phyloP scores from a whole-genome alignment of 2,888 invertebrate species.

The Beris morrisii region DNA sequence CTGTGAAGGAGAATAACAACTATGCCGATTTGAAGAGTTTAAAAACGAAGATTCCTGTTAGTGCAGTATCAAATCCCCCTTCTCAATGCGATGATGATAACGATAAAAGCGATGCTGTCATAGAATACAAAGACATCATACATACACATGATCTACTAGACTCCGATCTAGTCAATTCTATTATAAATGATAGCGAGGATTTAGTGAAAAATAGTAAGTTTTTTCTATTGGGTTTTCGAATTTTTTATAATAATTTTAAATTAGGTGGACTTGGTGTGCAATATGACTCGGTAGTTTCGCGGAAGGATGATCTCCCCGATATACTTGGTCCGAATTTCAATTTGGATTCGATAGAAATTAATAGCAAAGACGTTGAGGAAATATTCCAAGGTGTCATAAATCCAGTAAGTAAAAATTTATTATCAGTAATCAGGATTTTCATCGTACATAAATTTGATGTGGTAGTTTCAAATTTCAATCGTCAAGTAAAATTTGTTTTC shows the following conservation, averaged over 20 bases:
- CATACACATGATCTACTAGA: slow-evolving; percentile 65
- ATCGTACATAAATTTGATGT: too few relatives aligned
- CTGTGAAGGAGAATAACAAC: slow-evolving; percentile 11
- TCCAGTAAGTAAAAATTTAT: slow-evolving; percentile 15
- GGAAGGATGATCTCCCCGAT: slow-evolving; percentile 71
- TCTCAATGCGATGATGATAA: slow-evolving; percentile 48
- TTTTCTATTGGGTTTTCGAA: not conserved
- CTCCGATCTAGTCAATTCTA: slow-evolving; percentile 67
- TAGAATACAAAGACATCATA: slow-evolving; percentile 69
- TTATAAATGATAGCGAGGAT: slow-evolving; percentile 66
- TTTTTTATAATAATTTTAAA: not conserved
- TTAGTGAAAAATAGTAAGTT: slow-evolving; percentile 33
- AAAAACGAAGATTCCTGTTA: slow-evolving; percentile 22
- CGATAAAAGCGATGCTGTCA: slow-evolving; percentile 62
- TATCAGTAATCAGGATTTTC: too few relatives aligned
- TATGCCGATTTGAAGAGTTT: slow-evolving; percentile 15
- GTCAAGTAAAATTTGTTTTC: too few relatives aligned
- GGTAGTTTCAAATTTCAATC: too few relatives aligned
- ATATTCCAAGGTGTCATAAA: slow-evolving; percentile 80
- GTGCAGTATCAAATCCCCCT: slow-evolving; percentile 32
- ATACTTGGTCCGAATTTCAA: slow-evolving; percentile 71
- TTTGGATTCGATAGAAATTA: slow-evolving; percentile 80
- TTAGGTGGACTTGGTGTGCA: slow-evolving; percentile 20
- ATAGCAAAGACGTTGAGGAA: slow-evolving; percentile 88
- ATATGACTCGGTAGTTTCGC: slow-evolving; percentile 50